phyloP scores from a whole-genome alignment of 2,113 vertebrate species.

The Cavia aperea region DNA sequence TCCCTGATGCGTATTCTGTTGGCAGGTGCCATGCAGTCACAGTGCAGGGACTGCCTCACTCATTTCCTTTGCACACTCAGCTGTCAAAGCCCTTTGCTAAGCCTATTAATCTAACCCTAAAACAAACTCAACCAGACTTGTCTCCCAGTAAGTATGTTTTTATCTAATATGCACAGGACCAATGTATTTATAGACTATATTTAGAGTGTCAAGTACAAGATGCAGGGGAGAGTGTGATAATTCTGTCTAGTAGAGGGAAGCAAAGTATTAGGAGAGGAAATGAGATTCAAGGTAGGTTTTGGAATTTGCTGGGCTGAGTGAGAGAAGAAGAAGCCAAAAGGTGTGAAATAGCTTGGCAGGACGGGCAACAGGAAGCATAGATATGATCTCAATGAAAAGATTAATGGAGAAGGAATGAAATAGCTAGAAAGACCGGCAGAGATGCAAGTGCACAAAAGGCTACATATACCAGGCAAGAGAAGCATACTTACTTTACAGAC shows the following conservation, averaged over 20 bases:
- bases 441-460: background rate
- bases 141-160: conserved; percentile 34
- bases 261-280: conserved; percentile 41
- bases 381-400: background rate
- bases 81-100: conserved; percentile 33
- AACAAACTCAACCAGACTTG: background rate
- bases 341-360: background rate
- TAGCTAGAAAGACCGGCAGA: background rate
- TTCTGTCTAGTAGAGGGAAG: conserved; percentile 34
- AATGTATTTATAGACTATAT: conserved; percentile 55
- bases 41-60: background rate
- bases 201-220: conserved; percentile 53
- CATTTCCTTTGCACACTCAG: background rate
- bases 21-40: background rate
- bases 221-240: conserved; percentile 42
- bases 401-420: background rate
- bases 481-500: background rate
- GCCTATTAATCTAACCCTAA: background rate
- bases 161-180: conserved; percentile 21
- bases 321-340: conserved; percentile 21
- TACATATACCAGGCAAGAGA: background rate
- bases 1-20: background rate
- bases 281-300: background rate
- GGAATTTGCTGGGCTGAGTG: background rate
- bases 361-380: background rate